Percentiles rank a stretch among this genome's conserved stretches.
phyloP scores from a whole-genome alignment of 1,140 invertebrate species.

The Microplitis mediator region DNA sequence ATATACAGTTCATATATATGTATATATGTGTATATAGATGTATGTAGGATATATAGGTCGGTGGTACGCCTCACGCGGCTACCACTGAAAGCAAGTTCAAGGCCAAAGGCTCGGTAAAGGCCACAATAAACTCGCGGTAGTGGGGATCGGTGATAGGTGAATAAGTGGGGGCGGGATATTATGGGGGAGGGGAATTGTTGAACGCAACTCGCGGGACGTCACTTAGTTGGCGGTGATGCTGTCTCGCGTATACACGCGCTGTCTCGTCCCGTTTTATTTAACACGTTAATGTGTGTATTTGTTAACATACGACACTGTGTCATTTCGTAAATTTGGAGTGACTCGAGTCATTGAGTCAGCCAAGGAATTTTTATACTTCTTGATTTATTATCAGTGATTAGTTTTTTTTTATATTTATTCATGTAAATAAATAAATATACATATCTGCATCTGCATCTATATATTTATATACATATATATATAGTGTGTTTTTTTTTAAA shows the following conservation, averaged over 20 bases:
- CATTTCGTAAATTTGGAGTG: not conserved
- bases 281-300: not conserved
- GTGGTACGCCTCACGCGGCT: slow-evolving; percentile 59
- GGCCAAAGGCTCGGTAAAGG: slow-evolving; percentile 66
- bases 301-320: not conserved
- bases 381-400: not conserved
- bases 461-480: too few relatives aligned
- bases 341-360: not conserved
- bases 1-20: not conserved
- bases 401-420: not conserved
- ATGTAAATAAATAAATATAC: too few relatives aligned
- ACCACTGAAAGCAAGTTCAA: slow-evolving; percentile 74
- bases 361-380: not conserved
- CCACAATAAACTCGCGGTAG: slow-evolving; percentile 49
- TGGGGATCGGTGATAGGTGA: slow-evolving; percentile 59
- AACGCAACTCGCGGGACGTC: slow-evolving; percentile 63
- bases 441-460: too few relatives aligned
- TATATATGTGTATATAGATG: not conserved
- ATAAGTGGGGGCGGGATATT: slow-evolving; percentile 43
- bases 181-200: slow-evolving; percentile 55
- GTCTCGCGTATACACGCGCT: slow-evolving; percentile 60
- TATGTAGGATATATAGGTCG: slow-evolving; percentile 50
- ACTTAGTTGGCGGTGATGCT: slow-evolving; percentile 67
- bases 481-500: not conserved
- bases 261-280: slow-evolving; percentile 40